Evolutionary conservation across 2,888 invertebrate genomes (phyloP).

Genomic region (Cremastinae sp.): DNA sequence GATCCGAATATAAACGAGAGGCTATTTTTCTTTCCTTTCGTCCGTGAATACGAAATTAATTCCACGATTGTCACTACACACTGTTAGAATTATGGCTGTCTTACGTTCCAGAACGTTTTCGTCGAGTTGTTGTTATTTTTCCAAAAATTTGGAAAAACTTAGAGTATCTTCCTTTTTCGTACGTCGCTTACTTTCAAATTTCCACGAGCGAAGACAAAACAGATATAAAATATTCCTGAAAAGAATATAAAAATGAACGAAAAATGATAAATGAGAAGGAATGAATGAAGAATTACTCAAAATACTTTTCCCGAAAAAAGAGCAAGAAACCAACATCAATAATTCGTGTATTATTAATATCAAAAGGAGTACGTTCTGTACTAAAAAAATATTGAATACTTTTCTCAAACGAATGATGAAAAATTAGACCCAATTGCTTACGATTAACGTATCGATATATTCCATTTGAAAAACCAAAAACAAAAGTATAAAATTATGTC

Average conservation of each 20-base stretch:
- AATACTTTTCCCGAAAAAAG: neutral
- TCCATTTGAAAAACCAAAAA: neutral
- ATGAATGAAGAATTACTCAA: conserved; percentile 3
- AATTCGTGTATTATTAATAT: neutral
- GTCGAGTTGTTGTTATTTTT: conserved; percentile 4
- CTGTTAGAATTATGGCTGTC: conserved; percentile 9
- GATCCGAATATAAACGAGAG: conserved; percentile 40
- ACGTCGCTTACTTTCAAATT: conserved; percentile 23
- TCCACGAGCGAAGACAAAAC: conserved; percentile 2
- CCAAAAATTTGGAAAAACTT: conserved; percentile 18
- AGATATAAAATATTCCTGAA: neutral
- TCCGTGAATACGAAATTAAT: neutral
- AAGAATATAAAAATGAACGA: neutral
- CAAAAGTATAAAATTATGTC: no score
- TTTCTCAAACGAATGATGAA: no score
- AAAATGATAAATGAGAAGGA: neutral
- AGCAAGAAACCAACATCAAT: neutral
- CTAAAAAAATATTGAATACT: neutral
- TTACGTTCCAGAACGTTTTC: neutral
- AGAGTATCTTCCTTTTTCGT: conserved; percentile 32
- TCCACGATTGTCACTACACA: neutral
- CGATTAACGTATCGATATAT: no score
- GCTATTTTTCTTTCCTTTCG: conserved; percentile 33
- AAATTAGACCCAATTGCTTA: no score
- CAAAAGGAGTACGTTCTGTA: neutral